These are phyloP conservation scores for Maconellicoccus hirsutus DNA, from an alignment of 1,140 invertebrate species.

Conservation along the genomic window DNA sequence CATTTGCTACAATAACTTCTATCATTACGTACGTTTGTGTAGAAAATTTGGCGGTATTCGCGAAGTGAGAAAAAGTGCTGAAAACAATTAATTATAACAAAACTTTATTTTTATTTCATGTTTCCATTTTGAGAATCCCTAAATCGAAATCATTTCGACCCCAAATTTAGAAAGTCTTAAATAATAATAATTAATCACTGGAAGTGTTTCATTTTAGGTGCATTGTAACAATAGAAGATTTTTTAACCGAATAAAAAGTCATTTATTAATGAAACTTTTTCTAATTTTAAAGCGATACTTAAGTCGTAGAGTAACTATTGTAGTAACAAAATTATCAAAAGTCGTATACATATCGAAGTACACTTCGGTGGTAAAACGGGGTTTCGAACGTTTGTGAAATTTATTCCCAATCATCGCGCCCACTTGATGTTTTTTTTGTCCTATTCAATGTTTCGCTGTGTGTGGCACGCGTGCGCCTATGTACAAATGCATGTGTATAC, in stretches of 20 bases:
- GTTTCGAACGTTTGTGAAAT: background rate
- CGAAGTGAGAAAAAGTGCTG: too few relatives aligned
- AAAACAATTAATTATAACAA: too few relatives aligned
- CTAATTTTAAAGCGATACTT: constrained; percentile 11
- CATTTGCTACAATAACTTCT: background rate
- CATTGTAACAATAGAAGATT: constrained; percentile 11
- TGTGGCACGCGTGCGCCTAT: too few relatives aligned
- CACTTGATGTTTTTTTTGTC: background rate
- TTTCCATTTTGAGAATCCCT: constrained; percentile 11
- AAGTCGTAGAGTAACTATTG: background rate
- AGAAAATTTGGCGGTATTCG: too few relatives aligned
- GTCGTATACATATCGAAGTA: background rate
- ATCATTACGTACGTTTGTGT: background rate
- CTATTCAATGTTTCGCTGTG: background rate
- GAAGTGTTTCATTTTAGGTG: constrained; percentile 8
- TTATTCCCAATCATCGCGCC: background rate
- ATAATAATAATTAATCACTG: constrained; percentile 13
- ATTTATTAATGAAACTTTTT: constrained; percentile 19
- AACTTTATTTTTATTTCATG: too few relatives aligned
- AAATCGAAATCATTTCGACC: constrained; percentile 13
- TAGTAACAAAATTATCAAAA: background rate
- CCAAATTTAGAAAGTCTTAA: background rate
- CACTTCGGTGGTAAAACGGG: background rate
- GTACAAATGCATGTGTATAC: background rate
- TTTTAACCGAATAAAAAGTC: constrained; percentile 20